Percentiles rank a stretch among this genome's conserved stretches.
Evolutionary conservation across 2,888 invertebrate species (phyloP).

Genomic region (Drosophila nr. medialis): DNA sequence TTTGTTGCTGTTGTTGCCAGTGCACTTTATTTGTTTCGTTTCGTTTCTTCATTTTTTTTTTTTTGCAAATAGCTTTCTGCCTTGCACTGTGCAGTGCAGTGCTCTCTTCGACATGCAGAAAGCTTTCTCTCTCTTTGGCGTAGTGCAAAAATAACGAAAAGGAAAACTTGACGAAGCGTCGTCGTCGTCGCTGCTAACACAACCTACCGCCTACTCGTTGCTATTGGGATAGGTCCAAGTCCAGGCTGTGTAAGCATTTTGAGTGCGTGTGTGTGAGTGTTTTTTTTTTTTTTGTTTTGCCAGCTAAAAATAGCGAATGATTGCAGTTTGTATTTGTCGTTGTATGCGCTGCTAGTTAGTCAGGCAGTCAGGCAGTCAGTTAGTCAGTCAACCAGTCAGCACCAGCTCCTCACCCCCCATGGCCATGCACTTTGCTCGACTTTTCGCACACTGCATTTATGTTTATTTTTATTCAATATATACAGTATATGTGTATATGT

Average conservation of each 20-base stretch:
- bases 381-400: neutral
- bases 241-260: constrained; percentile 48
- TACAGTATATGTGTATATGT: neutral
- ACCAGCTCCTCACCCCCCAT: constrained; percentile 14
- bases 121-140: constrained; percentile 15
- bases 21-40: constrained; percentile 30
- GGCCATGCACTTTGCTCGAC: constrained; percentile 63
- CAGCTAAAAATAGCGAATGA: constrained; percentile 68
- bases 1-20: constrained; percentile 20
- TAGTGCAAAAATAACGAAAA: constrained; percentile 31
- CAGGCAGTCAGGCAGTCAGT: constrained; percentile 27
- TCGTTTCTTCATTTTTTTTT: neutral
- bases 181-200: constrained; percentile 36
- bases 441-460: constrained; percentile 50
- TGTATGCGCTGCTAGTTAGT: constrained; percentile 57
- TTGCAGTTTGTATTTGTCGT: constrained; percentile 59
- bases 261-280: constrained; percentile 9
- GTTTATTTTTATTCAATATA: constrained; percentile 35
- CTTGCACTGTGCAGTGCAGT: constrained; percentile 5
- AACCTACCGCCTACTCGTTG: constrained; percentile 63
- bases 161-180: constrained; percentile 50
- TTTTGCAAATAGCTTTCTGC: constrained; percentile 8
- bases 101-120: constrained; percentile 22
- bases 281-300: constrained; percentile 10
- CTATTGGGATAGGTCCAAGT: constrained; percentile 75